phyloP scores from a whole-genome alignment of 2,797 vertebrate species.

The Pogoniulus pusillus region DNA sequence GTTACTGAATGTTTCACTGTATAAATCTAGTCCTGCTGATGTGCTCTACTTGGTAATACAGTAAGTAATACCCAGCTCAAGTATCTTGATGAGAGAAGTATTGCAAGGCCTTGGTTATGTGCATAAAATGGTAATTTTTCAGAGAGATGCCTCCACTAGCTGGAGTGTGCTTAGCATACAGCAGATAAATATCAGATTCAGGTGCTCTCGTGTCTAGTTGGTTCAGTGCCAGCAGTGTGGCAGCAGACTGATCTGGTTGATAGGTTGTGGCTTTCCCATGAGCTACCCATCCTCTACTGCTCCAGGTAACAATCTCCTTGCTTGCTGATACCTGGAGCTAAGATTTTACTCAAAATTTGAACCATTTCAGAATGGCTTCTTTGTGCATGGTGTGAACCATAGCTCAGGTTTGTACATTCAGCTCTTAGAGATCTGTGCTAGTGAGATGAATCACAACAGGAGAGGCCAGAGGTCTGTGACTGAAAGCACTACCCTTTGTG shows the following conservation, averaged over 20 bases:
- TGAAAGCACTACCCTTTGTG: neutral
- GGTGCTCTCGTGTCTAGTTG: neutral
- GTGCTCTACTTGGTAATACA: neutral
- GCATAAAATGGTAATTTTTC: neutral
- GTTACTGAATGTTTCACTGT: neutral
- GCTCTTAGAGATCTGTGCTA: neutral
- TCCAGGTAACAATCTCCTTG: neutral
- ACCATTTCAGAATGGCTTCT: neutral
- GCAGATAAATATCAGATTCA: neutral
- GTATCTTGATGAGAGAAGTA: neutral
- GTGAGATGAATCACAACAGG: neutral
- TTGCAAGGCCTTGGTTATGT: neutral
- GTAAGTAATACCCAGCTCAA: neutral
- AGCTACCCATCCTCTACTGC: neutral
- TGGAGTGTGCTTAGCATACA: neutral
- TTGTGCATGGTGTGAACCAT: neutral
- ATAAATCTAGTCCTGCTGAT: neutral
- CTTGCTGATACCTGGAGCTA: neutral
- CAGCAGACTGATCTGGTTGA: neutral
- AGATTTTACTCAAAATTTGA: neutral
- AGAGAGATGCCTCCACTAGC: neutral
- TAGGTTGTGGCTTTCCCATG: neutral
- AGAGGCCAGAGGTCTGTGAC: neutral
- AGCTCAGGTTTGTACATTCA: neutral
- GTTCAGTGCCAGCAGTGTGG: neutral